Evolutionary conservation across 1,140 invertebrate genomes (phyloP).

Genomic region (Penaeus vannamei): DNA sequence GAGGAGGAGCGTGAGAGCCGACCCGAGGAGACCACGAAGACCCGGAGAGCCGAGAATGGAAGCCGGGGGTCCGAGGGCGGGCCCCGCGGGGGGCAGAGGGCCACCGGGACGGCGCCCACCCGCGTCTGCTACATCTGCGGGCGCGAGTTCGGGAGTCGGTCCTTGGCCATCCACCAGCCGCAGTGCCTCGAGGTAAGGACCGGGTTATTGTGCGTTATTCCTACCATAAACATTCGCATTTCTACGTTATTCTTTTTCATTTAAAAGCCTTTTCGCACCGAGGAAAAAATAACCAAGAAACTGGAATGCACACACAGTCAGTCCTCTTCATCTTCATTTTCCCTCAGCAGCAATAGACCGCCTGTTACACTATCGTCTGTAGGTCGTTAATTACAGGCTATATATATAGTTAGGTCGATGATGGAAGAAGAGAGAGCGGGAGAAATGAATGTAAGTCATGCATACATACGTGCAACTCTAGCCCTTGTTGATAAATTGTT

Average conservation of each 20-base stretch:
- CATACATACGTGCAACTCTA: no score
- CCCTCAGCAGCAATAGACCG: no score
- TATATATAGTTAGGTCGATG: no score
- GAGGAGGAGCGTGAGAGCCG: conserved; percentile 56
- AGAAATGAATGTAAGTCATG: no score
- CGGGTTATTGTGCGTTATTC: background rate
- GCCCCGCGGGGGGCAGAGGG: conserved; percentile 13
- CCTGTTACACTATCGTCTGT: no score
- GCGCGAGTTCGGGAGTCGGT: conserved; percentile 80
- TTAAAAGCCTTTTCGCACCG: no score
- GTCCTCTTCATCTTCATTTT: no score
- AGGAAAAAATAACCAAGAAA: no score
- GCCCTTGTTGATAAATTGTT: no score
- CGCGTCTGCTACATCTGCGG: conserved; percentile 84
- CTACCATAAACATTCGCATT: background rate
- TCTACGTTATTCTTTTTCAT: background rate
- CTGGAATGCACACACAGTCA: no score
- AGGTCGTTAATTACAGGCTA: no score
- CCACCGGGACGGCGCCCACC: conserved; percentile 18
- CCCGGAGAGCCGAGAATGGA: conserved; percentile 8
- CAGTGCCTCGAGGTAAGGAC: conserved; percentile 78
- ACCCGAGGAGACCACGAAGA: conserved; percentile 5
- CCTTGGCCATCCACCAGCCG: conserved; percentile 83
- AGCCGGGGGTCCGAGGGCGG: conserved; percentile 10
- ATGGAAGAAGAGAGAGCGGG: no score